Evolutionary conservation across 2,888 invertebrate genomes (phyloP).

Genomic region (Aelia acuminata): DNA sequence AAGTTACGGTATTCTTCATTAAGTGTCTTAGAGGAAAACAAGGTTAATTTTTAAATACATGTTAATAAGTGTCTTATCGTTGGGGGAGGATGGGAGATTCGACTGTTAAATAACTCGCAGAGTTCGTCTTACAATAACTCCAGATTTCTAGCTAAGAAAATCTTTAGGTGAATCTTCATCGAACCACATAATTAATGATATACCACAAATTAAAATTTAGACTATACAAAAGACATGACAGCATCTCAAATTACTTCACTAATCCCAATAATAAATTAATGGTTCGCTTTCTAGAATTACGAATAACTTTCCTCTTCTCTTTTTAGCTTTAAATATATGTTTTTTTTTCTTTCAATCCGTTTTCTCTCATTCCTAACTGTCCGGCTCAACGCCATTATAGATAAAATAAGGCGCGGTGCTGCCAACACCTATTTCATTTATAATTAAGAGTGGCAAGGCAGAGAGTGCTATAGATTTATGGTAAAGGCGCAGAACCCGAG

Average conservation of each 20-base stretch:
- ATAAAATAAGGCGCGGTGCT: conserved; percentile 11
- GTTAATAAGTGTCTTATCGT: too few species aligned
- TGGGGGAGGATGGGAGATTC: too few species aligned
- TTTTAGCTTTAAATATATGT: not conserved
- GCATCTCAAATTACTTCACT: not conserved
- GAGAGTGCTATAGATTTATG: conserved; percentile 32
- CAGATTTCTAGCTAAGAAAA: too few species aligned
- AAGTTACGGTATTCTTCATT: too few species aligned
- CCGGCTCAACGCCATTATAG: conserved; percentile 5
- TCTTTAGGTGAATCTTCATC: too few species aligned
- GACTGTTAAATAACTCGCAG: too few species aligned
- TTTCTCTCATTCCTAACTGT: not conserved
- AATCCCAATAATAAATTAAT: not conserved
- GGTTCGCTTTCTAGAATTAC: not conserved
- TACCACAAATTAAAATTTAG: not conserved
- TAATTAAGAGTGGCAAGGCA: conserved; percentile 46
- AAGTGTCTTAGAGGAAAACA: too few species aligned
- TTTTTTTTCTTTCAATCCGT: not conserved
- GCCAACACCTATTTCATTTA: conserved; percentile 51
- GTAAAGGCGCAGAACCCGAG: conserved; percentile 10
- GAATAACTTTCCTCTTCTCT: not conserved
- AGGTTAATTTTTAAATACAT: too few species aligned
- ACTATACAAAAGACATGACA: not conserved
- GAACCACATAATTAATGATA: too few species aligned
- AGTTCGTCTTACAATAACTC: too few species aligned